phyloP scores from a whole-genome alignment of 2,888 invertebrate species.

The Clunio marinus region DNA sequence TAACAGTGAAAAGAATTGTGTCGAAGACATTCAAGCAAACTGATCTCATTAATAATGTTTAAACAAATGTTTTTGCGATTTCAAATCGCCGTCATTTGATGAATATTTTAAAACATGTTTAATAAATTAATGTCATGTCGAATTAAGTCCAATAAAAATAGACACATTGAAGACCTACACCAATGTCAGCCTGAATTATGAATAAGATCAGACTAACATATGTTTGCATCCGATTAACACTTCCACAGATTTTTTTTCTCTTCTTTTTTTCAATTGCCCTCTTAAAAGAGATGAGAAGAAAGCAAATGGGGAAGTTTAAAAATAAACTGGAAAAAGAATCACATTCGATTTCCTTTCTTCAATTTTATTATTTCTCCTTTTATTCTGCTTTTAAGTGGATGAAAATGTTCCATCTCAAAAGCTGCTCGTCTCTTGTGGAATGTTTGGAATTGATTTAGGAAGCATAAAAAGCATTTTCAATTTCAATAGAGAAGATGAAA shows the following conservation, averaged over 20 bases:
- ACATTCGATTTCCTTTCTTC: slow-evolving; percentile 33
- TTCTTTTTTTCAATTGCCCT: neutral
- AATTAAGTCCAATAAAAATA: too few species aligned
- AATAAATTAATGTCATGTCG: neutral
- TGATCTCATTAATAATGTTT: too few species aligned
- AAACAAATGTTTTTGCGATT: too few species aligned
- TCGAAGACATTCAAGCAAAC: too few species aligned
- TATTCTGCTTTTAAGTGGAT: neutral
- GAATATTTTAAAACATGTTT: too few species aligned
- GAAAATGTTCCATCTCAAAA: neutral
- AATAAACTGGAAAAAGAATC: slow-evolving; percentile 23
- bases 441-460: neutral
- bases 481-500: neutral
- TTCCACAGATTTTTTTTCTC: neutral
- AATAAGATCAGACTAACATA: slow-evolving; percentile 20
- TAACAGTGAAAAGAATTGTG: too few species aligned
- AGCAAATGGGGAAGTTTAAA: neutral
- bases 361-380: neutral
- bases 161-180: neutral
- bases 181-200: slow-evolving; percentile 33
- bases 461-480: neutral
- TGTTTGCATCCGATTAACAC: slow-evolving; percentile 38
- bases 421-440: neutral
- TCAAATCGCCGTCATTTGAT: too few species aligned
- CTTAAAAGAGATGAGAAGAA: too few species aligned